Evolutionary conservation across 2,888 invertebrate species (phyloP).

Genomic region (Plebejus melissa): DNA sequence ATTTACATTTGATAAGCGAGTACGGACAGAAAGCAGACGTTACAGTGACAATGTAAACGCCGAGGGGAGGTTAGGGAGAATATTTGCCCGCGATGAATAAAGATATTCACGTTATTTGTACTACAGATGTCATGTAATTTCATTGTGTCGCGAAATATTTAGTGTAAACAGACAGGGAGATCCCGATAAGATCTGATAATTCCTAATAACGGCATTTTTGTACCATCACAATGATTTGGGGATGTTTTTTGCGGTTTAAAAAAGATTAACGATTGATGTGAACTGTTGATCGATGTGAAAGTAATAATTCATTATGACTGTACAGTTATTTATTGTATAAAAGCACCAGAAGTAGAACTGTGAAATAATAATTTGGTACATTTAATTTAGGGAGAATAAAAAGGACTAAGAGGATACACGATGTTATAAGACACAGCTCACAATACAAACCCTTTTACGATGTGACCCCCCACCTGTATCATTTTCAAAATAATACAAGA

Average conservation of each 20-base stretch:
- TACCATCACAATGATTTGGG: conserved; percentile 56
- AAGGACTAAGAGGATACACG: too few species aligned
- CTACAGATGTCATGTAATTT: conserved; percentile 79
- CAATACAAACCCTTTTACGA: not conserved
- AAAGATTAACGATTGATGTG: conserved; percentile 54
- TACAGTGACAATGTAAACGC: conserved; percentile 59
- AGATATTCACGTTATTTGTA: conserved; percentile 78
- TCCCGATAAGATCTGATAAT: conserved; percentile 68
- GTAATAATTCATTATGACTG: not conserved
- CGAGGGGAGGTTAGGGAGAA: conserved; percentile 72
- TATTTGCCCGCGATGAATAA: conserved; percentile 75
- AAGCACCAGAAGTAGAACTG: not conserved
- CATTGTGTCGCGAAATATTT: conserved; percentile 77
- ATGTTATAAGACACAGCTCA: not conserved
- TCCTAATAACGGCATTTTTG: conserved; percentile 66
- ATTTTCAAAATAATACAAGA: not conserved
- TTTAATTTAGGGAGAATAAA: too few species aligned
- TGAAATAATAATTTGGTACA: not conserved
- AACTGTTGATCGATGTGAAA: not conserved
- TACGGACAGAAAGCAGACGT: conserved; percentile 70
- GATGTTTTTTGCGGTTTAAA: conserved; percentile 64
- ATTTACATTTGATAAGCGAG: conserved; percentile 34
- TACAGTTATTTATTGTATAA: not conserved
- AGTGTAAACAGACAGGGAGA: conserved; percentile 75
- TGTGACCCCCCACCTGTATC: not conserved